Base-by-base conservation (phyloP, 2,888 invertebrate genomes). In the Orthosia incerta region DNA sequence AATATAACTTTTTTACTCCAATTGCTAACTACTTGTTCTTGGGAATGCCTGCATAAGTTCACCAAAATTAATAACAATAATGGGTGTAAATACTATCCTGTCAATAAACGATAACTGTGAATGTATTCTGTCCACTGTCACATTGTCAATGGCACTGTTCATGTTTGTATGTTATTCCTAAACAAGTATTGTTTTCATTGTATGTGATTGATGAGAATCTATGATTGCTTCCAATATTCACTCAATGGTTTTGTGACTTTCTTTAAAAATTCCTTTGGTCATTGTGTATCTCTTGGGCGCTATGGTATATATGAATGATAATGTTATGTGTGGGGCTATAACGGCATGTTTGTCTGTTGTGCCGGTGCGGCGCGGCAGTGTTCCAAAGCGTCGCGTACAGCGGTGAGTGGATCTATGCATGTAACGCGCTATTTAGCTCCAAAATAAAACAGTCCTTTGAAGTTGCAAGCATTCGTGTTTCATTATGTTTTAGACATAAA, bases 351-450 rank as follows among this genome's bases (percentile, higher is more conserved):
- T 96, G 92, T 96, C 94, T 95, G 94, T 96, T 95, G 93, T 93
- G 93, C 90, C 94, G 96, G 95, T 95, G 95, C 96, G 94, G 94
- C 92, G 93, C 92, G 91, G 94, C 98, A 98, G 98, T 98, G 98
- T 98, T 98, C 98, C 98, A 98, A 98, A 98, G 98, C 97, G 98
- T 98, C 98, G 98, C 98, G 96, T 98, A 98, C 97, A 98, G 98
- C 97, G 98, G 98, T 98, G 98, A 98, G 98, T 98, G 97, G 97
- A 97, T 96, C 95, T 93, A 89, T 93, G 94, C 94, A 96, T 94
- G 94, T 80, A 87, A 89, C 74, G 83, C 83, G 83, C 83, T 83
- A 83, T 69, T 84, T 84, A 77, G 83, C 83, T 83, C 74, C 77
- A 51, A 75, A 68, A 62, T 65, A 73, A 61, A 77, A 62, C 65